Percentiles rank a stretch among this genome's conserved stretches.
Evolutionary conservation across 2,797 vertebrate species (phyloP).

Genomic region (Sebastolobus altivelis): DNA sequence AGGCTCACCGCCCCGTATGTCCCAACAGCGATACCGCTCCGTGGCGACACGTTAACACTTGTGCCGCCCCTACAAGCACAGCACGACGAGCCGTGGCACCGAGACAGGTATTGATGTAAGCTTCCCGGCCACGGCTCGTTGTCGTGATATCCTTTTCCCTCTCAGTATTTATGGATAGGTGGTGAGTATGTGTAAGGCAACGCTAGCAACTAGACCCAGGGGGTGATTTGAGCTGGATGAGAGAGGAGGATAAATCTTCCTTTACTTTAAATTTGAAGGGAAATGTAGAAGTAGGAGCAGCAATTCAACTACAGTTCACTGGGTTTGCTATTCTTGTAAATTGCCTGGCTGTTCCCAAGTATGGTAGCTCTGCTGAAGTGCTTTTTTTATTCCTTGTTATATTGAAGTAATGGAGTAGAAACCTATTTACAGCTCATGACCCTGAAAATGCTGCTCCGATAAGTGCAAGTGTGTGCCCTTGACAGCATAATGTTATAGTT

Average conservation of each 20-base stretch:
- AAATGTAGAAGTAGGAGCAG: neutral
- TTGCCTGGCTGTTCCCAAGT: neutral
- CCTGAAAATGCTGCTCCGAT: neutral
- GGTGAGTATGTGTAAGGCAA: slow-evolving; percentile 34
- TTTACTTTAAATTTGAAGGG: neutral
- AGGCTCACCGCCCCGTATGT: slow-evolving; percentile 51
- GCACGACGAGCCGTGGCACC: slow-evolving; percentile 59
- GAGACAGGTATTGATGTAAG: slow-evolving; percentile 74
- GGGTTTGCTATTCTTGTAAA: slow-evolving; percentile 7
- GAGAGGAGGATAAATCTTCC: neutral
- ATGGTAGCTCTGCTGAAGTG: neutral
- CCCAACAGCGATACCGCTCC: slow-evolving; percentile 51
- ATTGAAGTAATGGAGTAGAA: slow-evolving; percentile 5
- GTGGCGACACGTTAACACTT: slow-evolving; percentile 72
- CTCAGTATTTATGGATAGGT: slow-evolving; percentile 50
- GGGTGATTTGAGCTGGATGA: slow-evolving; percentile 9
- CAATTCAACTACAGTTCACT: slow-evolving; percentile 2
- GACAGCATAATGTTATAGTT: neutral
- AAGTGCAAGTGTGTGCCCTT: neutral
- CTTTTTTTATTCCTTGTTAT: slow-evolving; percentile 22
- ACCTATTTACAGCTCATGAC: slow-evolving; percentile 11
- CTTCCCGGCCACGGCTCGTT: slow-evolving; percentile 30
- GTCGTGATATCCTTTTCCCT: slow-evolving; percentile 64
- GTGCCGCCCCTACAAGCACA: slow-evolving; percentile 36
- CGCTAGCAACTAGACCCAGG: slow-evolving; percentile 23